Base-by-base conservation (phyloP, 2,888 invertebrate genomes). In the Meghimatium bilineatum region DNA sequence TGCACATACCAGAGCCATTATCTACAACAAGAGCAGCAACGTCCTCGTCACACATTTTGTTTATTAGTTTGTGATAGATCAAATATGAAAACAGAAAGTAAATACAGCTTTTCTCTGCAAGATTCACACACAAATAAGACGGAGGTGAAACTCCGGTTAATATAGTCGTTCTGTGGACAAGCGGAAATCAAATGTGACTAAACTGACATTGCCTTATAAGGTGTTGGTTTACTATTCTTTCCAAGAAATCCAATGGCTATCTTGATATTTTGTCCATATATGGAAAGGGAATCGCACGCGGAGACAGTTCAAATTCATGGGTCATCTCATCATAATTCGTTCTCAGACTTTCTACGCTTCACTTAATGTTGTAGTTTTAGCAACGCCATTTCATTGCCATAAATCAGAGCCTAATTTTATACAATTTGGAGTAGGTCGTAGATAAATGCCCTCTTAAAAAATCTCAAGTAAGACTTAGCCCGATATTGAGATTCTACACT, bases 1-100 rank as follows among this genome's bases (percentile, higher is more conserved):
- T 91, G 87, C 90, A 91, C 91, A 91, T 90, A 63, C 96, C 96
- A 93, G 97, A 97, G 86, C 98, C 98, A 94, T 97, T 96, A 95
- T 86, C 86, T 49, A 86, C 85, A 26, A 86, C 86, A 49, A 86
- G 84, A 34, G 86, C 86, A 29, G 86, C 86, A 79, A 86, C 82
- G 34, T 86, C 84, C 49, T 86, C 86, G 80, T 86, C 83, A 86
- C 88, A 56, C 63, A 63, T 29, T 88, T 88, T 88, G 88, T 79
- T 85, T 89, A 69, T 23, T 34, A 3, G 69, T 34, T 36, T 63
- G 56, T 56, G 56, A 56, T 23, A 56, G 6, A 14, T 6, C 3
- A n/a, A 29, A 29, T 63, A 63, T 29, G 3, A 8, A 56, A 56
- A 3, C 20, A 56, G 56, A 56, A 14, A 23, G 23, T 12, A 56